Evolutionary conservation across 2,888 invertebrate genomes (phyloP), one percentile per base, ranked within the genome.

Genomic region (Tenthredo scrophulariae): DNA sequence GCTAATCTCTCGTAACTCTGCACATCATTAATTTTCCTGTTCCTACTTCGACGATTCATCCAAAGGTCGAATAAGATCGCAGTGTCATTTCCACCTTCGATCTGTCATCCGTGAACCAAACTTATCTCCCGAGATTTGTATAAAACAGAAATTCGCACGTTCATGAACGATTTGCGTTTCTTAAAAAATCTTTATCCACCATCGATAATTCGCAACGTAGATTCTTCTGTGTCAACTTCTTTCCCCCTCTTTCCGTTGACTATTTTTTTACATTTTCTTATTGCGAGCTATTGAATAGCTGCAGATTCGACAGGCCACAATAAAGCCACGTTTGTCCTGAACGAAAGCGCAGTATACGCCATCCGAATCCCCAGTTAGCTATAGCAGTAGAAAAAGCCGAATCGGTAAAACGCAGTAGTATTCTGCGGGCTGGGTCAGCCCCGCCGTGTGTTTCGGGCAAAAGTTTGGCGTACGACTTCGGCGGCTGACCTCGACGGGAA

Each of bases 131-230:
- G 2, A 18, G 22, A 22, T 10, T 22, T 43, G 22, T 15, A 26
- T 9, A 74, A 2, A 74, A 22, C 22, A 26, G 26, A 74, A 74
- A 74, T 74, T 43, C 13, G 74, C 74, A 43, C 46, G 43, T 29
- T 26, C 1, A 1, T 43, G 26, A 74, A 43, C 43, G 22, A 43
- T 74, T 74, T n/a, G 40, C 22, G 15, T 37, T 72, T 40, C 37
- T 2, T 40, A 72, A 40, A 40, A 72, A 72, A 40, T 72, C 40
- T 37, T 72, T 70, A 29, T 37, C 67, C 7, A 7, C 37, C 72
- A 72, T 72, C 72, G 72, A 72, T 72, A 40, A n/a, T 72, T 72
- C 72, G 26, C 72, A 40, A 72, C n/a, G 72, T 72, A 72, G 72
- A 72, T 72, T 72, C 26, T 40, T n/a, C 72, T 29, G 9, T 9